A percentile compares a stretch with the other conserved stretches of the same genome.
phyloP scores from a whole-genome alignment of 2,888 invertebrate species.

The Hyppa rectilinea region DNA sequence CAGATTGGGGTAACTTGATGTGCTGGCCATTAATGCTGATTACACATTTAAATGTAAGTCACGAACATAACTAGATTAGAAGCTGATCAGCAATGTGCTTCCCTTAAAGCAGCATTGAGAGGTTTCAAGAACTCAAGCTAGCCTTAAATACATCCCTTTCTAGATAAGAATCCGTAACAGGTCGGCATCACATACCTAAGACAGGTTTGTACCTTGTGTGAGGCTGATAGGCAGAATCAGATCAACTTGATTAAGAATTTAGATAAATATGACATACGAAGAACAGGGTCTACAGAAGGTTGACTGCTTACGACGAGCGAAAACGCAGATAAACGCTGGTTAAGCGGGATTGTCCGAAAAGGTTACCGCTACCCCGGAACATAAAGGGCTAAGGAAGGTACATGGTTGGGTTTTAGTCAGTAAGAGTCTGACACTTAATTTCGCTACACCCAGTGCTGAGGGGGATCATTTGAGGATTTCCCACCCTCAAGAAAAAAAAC shows the following conservation, averaged over 20 bases:
- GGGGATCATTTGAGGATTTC: too few relatives aligned
- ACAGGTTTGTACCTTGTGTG: conserved; percentile 26
- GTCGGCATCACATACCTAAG: conserved; percentile 18
- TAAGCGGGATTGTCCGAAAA: too few relatives aligned
- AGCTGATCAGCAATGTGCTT: conserved; percentile 32
- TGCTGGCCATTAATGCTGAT: conserved; percentile 1
- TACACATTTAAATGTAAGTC: conserved; percentile 24
- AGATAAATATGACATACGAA: background rate
- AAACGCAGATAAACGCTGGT: background rate
- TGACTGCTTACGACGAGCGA: background rate
- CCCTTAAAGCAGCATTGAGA: conserved; percentile 5
- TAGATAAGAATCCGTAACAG: conserved; percentile 42
- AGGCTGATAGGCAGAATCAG: conserved; percentile 38
- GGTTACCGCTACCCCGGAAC: too few relatives aligned
- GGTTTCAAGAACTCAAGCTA: too few relatives aligned
- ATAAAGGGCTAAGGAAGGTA: too few relatives aligned
- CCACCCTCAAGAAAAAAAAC: too few relatives aligned
- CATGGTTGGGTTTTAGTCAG: too few relatives aligned
- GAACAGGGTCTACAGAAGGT: conserved; percentile 2
- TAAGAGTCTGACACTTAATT: too few relatives aligned
- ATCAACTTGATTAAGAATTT: conserved; percentile 25
- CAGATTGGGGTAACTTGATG: too few relatives aligned
- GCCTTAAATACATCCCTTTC: conserved; percentile 29
- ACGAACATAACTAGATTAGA: conserved; percentile 24
- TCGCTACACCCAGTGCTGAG: too few relatives aligned